These are phyloP conservation scores for Bothrops jararaca DNA, from an alignment of 2,113 vertebrate genomes.

Conservation along the genomic window DNA sequence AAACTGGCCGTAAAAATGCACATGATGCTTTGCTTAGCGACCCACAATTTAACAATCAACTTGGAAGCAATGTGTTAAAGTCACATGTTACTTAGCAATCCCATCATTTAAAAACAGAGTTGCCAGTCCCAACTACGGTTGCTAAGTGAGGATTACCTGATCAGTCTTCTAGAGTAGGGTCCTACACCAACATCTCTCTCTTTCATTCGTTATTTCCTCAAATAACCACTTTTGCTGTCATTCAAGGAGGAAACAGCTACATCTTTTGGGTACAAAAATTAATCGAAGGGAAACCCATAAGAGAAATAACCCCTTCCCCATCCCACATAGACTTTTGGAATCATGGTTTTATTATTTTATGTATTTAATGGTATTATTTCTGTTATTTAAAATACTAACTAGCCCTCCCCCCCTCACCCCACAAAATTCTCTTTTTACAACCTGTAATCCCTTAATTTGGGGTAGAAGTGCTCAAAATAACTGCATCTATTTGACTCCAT, in stretches of 20 bases:
- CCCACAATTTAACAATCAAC: neutral
- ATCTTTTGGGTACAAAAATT: neutral
- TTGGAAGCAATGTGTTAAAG: neutral
- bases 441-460: neutral
- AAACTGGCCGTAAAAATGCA: neutral
- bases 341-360: neutral
- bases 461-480: neutral
- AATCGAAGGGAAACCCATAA: neutral
- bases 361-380: neutral
- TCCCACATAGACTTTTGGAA: neutral
- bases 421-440: neutral
- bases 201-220: neutral
- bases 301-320: neutral
- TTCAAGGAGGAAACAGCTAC: neutral
- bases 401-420: neutral
- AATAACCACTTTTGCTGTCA: neutral
- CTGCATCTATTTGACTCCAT: neutral
- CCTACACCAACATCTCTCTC: neutral
- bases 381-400: neutral
- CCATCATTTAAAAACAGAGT: neutral
- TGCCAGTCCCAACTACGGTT: neutral
- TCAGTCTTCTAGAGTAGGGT: neutral
- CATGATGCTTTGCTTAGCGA: neutral
- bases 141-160: neutral
- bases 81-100: neutral